These are phyloP conservation scores for Eulemur macaco DNA, from an alignment of 2,113 vertebrate species.

Conservation along the genomic window DNA sequence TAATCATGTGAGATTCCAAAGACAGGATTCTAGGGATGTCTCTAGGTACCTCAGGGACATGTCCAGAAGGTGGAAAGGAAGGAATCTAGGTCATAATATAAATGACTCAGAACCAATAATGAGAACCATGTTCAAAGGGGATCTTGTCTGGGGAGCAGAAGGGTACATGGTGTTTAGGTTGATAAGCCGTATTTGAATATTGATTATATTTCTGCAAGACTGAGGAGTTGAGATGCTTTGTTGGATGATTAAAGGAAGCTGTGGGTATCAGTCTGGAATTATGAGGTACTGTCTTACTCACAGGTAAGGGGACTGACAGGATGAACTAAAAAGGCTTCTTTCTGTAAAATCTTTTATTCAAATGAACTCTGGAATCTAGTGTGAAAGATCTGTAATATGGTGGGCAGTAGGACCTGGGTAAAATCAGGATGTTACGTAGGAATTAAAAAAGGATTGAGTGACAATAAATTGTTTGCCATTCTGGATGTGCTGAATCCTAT, in stretches of 20 bases:
- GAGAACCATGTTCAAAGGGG: slow-evolving; percentile 38
- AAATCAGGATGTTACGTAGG: slow-evolving; percentile 77
- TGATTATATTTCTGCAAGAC: slow-evolving; percentile 1
- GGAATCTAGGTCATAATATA: slow-evolving; percentile 53
- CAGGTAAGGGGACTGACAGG: not conserved
- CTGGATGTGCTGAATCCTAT: slow-evolving; percentile 88
- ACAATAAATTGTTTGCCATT: slow-evolving; percentile 90
- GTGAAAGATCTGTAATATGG: slow-evolving; percentile 10
- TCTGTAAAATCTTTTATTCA: slow-evolving; percentile 10
- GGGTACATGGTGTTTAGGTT: not conserved
- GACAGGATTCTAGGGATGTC: not conserved
- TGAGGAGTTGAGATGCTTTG: not conserved
- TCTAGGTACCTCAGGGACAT: slow-evolving; percentile 34
- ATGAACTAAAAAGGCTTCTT: slow-evolving; percentile 12
- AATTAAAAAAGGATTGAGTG: slow-evolving; percentile 83
- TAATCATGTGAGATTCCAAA: slow-evolving; percentile 45
- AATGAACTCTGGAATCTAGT: slow-evolving; percentile 27
- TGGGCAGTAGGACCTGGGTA: slow-evolving; percentile 82
- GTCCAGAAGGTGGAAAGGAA: slow-evolving; percentile 36
- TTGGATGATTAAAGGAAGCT: not conserved
- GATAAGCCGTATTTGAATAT: slow-evolving; percentile 16
- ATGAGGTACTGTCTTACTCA: slow-evolving; percentile 19
- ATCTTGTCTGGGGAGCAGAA: slow-evolving; percentile 33
- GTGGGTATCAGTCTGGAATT: not conserved
- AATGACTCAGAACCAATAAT: slow-evolving; percentile 51